These are phyloP conservation scores for Rutpela maculata DNA, from an alignment of 2,888 invertebrate genomes.

Conservation along the genomic window DNA sequence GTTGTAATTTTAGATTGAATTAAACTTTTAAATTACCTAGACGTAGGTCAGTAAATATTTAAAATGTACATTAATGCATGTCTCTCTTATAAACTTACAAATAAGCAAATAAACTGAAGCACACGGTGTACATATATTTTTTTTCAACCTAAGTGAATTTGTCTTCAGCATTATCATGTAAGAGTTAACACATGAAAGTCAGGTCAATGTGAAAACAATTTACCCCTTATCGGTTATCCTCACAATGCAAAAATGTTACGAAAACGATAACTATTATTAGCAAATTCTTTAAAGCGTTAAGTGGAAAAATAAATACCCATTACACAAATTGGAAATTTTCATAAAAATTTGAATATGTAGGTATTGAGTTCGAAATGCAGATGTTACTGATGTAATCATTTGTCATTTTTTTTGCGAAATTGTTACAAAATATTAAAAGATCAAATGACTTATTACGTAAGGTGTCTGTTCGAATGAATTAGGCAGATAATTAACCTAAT, in stretches of 20 bases:
- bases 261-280: not conserved
- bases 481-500: conserved; percentile 7
- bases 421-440: conserved; percentile 30
- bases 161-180: not conserved
- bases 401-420: conserved; percentile 25
- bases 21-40: no score
- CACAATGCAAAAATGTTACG: not conserved
- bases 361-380: conserved; percentile 1
- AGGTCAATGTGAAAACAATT: not conserved
- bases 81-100: no score
- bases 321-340: conserved; percentile 5
- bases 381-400: conserved; percentile 22
- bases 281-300: not conserved
- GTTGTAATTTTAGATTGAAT: no score
- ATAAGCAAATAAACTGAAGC: no score
- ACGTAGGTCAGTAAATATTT: no score
- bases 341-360: conserved; percentile 14
- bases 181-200: not conserved
- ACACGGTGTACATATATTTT: no score
- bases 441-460: conserved; percentile 11
- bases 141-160: no score
- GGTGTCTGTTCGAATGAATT: conserved; percentile 13
- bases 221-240: not conserved
- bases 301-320: conserved; percentile 6
- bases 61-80: no score